These are phyloP conservation scores for Microchirus variegatus DNA, from an alignment of 2,797 vertebrate genomes.

Conservation along the genomic window DNA sequence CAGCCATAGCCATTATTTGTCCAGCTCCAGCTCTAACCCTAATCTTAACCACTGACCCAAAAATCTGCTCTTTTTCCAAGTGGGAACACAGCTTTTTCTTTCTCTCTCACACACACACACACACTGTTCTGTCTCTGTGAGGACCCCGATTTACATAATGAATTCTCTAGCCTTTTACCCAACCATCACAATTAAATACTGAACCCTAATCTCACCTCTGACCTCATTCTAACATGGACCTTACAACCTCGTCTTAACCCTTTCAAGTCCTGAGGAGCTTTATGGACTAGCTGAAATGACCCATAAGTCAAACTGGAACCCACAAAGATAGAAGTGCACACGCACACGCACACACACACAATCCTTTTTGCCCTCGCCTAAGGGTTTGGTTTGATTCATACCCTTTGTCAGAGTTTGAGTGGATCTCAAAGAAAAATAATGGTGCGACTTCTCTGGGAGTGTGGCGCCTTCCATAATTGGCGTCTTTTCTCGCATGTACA, in stretches of 20 bases:
- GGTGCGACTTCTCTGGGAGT: constrained; percentile 65
- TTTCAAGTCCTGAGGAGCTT: background rate
- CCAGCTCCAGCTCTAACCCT: background rate
- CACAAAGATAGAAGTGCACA: background rate
- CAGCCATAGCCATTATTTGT: background rate
- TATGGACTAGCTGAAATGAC: background rate
- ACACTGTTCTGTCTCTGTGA: background rate
- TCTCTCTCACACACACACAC: background rate
- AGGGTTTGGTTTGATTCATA: constrained; percentile 76
- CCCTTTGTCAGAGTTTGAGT: constrained; percentile 76
- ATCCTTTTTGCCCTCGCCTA: constrained; percentile 63
- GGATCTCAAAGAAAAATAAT: constrained; percentile 76
- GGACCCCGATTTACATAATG: background rate
- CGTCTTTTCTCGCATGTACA: constrained; percentile 72
- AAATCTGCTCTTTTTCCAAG: background rate
- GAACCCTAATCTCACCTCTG: background rate
- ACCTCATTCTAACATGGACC: background rate
- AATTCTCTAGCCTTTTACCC: background rate
- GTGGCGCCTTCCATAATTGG: constrained; percentile 74
- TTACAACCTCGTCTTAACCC: background rate
- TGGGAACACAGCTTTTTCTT: background rate
- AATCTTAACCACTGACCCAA: background rate
- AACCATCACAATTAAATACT: background rate
- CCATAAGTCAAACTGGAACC: background rate
- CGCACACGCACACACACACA: constrained; percentile 9